Conservation (phyloP, 1,140 invertebrate species). For the Acromyrmex heyeri region DNA sequence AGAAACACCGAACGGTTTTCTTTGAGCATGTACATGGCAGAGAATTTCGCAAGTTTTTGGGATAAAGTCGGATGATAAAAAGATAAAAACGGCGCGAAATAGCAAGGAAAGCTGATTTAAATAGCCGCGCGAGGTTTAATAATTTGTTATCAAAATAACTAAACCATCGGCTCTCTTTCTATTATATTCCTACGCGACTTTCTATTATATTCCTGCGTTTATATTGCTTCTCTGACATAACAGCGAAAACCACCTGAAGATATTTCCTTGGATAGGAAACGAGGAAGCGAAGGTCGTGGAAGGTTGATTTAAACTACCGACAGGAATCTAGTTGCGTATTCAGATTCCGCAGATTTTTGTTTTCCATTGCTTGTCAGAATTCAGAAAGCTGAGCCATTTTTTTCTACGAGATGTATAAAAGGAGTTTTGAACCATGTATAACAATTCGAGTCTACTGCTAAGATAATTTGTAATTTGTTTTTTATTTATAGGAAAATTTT, state of each 20-base stretch:
- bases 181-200: conserved; percentile 30
- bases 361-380: conserved; percentile 49
- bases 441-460: background rate
- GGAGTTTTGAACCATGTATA: background rate
- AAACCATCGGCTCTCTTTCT: background rate
- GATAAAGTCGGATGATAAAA: background rate
- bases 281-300: conserved; percentile 7
- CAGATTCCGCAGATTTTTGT: conserved; percentile 54
- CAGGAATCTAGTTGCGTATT: conserved; percentile 55
- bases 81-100: background rate
- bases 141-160: conserved; percentile 44
- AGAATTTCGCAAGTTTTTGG: background rate
- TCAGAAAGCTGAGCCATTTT: conserved; percentile 1
- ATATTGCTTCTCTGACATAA: conserved; percentile 50
- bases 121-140: conserved; percentile 30
- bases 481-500: background rate
- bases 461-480: conserved; percentile 17
- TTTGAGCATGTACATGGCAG: background rate
- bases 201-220: conserved; percentile 48
- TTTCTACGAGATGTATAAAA: background rate
- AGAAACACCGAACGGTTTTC: background rate
- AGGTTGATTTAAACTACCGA: conserved; percentile 60
- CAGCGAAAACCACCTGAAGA: conserved; percentile 42
- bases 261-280: conserved; percentile 46
- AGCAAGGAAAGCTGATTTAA: conserved; percentile 25